phyloP scores from a whole-genome alignment of 37 sponge, comb jelly and placozoan species.

The Ephydatia muelleri region DNA sequence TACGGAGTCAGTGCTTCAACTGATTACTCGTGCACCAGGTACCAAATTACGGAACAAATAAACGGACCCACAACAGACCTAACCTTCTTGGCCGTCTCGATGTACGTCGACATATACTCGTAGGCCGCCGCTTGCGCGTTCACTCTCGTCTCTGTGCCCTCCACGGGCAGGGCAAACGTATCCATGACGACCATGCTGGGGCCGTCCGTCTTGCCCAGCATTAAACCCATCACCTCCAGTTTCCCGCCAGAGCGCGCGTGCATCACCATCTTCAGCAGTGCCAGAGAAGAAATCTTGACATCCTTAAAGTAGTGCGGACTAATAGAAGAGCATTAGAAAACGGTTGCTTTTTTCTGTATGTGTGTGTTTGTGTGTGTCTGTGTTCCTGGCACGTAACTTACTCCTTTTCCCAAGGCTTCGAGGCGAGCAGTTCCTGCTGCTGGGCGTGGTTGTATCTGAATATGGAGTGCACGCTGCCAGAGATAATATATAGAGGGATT shows the following conservation, averaged over 20 bases:
- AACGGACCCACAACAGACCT: background rate
- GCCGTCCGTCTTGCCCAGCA: conserved; percentile 93
- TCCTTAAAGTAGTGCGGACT: conserved; percentile 94
- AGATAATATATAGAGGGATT: too few relatives aligned
- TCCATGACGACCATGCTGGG: conserved; percentile 96
- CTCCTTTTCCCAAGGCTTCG: conserved; percentile 90
- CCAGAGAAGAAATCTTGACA: conserved; percentile 94
- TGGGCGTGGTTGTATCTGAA: conserved; percentile 74
- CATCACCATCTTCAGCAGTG: conserved; percentile 99
- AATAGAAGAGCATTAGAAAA: background rate
- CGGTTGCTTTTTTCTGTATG: background rate
- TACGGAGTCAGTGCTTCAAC: too few relatives aligned
- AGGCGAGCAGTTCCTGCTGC: conserved; percentile 75
- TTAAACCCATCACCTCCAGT: conserved; percentile 96
- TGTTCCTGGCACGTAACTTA: conserved; percentile 30
- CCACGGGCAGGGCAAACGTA: conserved; percentile 97
- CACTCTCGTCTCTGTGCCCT: conserved; percentile 99
- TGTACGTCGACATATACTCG: conserved; percentile 98
- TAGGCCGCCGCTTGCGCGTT: conserved; percentile 98
- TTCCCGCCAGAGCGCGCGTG: conserved; percentile 95
- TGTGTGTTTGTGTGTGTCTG: too few relatives aligned
- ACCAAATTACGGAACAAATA: too few relatives aligned
- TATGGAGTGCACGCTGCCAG: conserved; percentile 57
- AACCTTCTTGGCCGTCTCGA: conserved; percentile 87
- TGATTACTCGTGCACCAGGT: too few relatives aligned